A percentile compares a stretch with the other conserved stretches of the same genome.
Conservation (phyloP, 2,797 vertebrate genomes). For the Siniperca scherzeri region DNA sequence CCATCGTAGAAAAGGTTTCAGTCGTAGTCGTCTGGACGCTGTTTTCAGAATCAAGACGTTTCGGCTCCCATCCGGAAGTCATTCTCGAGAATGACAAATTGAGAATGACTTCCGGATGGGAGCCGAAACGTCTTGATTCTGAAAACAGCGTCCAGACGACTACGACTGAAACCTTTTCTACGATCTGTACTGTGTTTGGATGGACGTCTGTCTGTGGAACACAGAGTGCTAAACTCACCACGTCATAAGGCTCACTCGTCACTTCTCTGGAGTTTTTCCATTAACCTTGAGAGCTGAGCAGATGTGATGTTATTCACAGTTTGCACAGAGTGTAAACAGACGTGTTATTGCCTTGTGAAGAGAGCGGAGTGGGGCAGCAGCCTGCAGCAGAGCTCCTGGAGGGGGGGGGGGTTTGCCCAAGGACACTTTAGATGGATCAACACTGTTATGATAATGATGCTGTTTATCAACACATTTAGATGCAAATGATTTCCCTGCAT, state of each 20-base stretch:
- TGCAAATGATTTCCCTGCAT: not conserved
- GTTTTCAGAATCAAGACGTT: no score
- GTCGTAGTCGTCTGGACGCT: no score
- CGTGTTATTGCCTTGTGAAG: not conserved
- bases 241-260: not conserved
- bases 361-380: not conserved
- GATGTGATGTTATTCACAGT: not conserved
- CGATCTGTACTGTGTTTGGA: no score
- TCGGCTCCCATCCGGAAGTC: no score
- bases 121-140: no score
- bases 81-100: no score
- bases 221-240: not conserved
- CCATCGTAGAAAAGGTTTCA: no score
- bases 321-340: not conserved
- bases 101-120: no score
- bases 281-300: not conserved
- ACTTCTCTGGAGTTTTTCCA: not conserved
- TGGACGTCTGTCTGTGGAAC: not conserved
- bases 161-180: no score
- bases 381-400: slow-evolving; percentile 2
- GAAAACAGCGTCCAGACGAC: no score
- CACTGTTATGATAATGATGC: slow-evolving; percentile 6
- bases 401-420: not conserved
- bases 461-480: slow-evolving; percentile 2
- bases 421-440: slow-evolving; percentile 21